Evolutionary conservation across 1,140 invertebrate genomes (phyloP).

Genomic region (Notospermus geniculatus): DNA sequence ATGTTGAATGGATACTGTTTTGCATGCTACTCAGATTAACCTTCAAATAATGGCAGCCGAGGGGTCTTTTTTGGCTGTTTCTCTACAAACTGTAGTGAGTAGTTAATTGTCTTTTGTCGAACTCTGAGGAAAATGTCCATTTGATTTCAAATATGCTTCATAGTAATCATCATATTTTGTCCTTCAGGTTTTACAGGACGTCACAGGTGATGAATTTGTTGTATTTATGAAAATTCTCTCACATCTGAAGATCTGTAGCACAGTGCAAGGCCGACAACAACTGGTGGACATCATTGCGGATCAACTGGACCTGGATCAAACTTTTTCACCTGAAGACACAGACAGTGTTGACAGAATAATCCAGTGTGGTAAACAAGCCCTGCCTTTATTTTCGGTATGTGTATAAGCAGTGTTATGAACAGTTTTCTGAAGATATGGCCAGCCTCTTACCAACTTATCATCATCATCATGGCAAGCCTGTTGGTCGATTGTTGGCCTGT

Average conservation of each 20-base stretch:
- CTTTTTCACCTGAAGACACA: conserved; percentile 63
- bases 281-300: conserved; percentile 80
- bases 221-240: conserved; percentile 81
- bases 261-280: conserved; percentile 79
- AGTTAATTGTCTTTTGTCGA: not conserved
- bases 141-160: not conserved
- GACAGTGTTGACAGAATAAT: conserved; percentile 78
- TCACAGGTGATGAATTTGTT: conserved; percentile 88
- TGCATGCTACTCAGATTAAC: too few relatives aligned
- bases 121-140: not conserved
- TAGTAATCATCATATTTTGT: not conserved
- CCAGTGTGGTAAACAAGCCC: conserved; percentile 78
- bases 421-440: too few relatives aligned
- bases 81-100: not conserved
- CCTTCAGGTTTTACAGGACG: conserved; percentile 66
- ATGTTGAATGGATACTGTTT: conserved; percentile 58
- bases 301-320: conserved; percentile 73
- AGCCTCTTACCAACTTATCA: too few relatives aligned
- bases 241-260: conserved; percentile 75
- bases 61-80: too few relatives aligned
- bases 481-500: not conserved
- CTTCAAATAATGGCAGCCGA: too few relatives aligned
- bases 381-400: conserved; percentile 85
- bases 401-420: too few relatives aligned
- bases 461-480: not conserved